Evolutionary conservation across 2,888 invertebrate species (phyloP), one percentile per base, ranked within the genome.

Genomic region (Agonum fuliginosum): DNA sequence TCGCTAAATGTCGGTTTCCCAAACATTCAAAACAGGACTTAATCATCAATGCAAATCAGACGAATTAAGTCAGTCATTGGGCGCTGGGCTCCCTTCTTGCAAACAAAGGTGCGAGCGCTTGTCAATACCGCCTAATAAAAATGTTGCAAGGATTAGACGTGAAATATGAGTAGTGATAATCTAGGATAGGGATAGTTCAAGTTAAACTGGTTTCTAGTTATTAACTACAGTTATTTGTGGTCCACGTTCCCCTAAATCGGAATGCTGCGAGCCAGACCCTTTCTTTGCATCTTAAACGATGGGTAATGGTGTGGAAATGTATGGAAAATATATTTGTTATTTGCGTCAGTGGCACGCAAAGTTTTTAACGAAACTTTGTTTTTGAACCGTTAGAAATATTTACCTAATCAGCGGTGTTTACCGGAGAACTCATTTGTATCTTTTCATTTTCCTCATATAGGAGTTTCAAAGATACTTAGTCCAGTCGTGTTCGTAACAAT

Each of bases 291-390:
- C 43, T 69, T 69, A 79, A 80, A 80, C 74, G 79, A 67, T 46
- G 54, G 77, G 78, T 80, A 80, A 80, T 80, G 80, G 78, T 78
- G 74, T 77, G 78, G 80, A 80, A 80, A 80, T 79, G 73, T 58
- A 65, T 65, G 54, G 67, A 69, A 78, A 78, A 79, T 78, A 75
- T 65, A 48, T 75, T 67, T 75, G 43, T 65, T 65, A 65, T 48
- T 46, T 75, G 20, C 8, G 8, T 48, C 70, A 70, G 70, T 46
- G 70, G 17, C 46, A 43, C 24, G 24, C 10, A 70, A 70, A 70
- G 46, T 70, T 70, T 70, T 70, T 46, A 27, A 67, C 5, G 54
- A 1, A 12, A 48, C 48, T 48, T 37, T 37, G 4, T 37, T 37
- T 37, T 37, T 12, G 37, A 10, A n/a, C 10, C 37, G 8, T 37